Evolutionary conservation across 2,888 invertebrate genomes (phyloP).

Genomic region (Drosophila buzzatii): DNA sequence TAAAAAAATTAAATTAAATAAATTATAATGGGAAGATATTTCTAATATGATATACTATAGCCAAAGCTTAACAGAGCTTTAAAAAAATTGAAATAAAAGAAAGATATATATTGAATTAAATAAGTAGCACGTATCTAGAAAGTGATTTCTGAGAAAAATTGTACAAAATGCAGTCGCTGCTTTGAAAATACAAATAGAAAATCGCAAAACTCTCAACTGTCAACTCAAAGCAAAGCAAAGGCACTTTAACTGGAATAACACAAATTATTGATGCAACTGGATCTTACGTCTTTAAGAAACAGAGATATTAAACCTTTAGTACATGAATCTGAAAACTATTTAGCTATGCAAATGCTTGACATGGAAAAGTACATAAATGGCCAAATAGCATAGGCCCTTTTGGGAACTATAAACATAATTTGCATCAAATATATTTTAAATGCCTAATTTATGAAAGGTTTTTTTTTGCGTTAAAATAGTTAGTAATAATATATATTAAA

Average conservation of each 20-base stretch:
- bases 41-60: slow-evolving; percentile 8
- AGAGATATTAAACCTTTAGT: no score
- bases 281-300: neutral
- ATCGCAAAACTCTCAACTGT: neutral
- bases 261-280: neutral
- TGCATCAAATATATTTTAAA: no score
- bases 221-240: neutral
- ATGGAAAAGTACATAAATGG: no score
- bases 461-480: no score
- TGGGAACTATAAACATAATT: no score
- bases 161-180: neutral
- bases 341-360: no score
- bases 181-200: neutral
- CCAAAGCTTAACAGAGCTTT: slow-evolving; percentile 9
- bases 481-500: no score
- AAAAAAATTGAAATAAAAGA: neutral
- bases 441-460: no score
- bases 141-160: neutral
- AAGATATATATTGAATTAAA: neutral
- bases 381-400: no score
- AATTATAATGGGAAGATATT: neutral
- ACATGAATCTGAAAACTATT: no score
- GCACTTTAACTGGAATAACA: neutral
- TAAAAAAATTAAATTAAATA: neutral
- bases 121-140: neutral